Evolutionary conservation across 2,888 invertebrate genomes (phyloP).

Genomic region (Eutolmus rufibarbis): DNA sequence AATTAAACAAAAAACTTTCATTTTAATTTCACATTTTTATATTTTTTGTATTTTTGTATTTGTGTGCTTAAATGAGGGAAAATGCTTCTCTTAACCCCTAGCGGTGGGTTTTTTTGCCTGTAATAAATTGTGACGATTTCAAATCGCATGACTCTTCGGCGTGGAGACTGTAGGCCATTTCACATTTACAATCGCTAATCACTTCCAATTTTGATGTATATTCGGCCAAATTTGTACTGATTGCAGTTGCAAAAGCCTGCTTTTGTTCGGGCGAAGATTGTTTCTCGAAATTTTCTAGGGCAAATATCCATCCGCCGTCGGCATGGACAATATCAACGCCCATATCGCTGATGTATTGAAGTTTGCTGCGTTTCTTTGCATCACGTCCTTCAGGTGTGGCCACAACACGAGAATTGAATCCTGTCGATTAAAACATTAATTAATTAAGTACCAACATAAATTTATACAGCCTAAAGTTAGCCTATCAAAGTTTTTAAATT

Average conservation of each 20-base stretch:
- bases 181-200: slow-evolving; percentile 57
- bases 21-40: background rate
- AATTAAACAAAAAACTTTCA: background rate
- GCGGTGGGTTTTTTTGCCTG: slow-evolving; percentile 48
- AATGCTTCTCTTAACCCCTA: slow-evolving; percentile 30
- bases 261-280: slow-evolving; percentile 53
- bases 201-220: slow-evolving; percentile 60
- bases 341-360: slow-evolving; percentile 67
- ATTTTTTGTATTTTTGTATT: background rate
- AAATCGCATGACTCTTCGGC: slow-evolving; percentile 57
- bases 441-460: too few species aligned
- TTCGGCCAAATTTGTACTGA: slow-evolving; percentile 58
- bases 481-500: too few species aligned
- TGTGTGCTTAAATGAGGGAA: background rate
- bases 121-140: slow-evolving; percentile 56
- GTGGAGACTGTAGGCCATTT: slow-evolving; percentile 54
- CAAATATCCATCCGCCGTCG: slow-evolving; percentile 60
- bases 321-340: slow-evolving; percentile 73
- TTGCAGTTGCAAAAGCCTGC: slow-evolving; percentile 55
- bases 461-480: too few species aligned
- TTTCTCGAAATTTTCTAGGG: slow-evolving; percentile 57
- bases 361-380: slow-evolving; percentile 67
- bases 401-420: slow-evolving; percentile 69
- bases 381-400: slow-evolving; percentile 71
- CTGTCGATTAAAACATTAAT: slow-evolving; percentile 59